Evolutionary conservation across 2,113 vertebrate genomes (phyloP).

Genomic region (Planiliza haematocheilus): DNA sequence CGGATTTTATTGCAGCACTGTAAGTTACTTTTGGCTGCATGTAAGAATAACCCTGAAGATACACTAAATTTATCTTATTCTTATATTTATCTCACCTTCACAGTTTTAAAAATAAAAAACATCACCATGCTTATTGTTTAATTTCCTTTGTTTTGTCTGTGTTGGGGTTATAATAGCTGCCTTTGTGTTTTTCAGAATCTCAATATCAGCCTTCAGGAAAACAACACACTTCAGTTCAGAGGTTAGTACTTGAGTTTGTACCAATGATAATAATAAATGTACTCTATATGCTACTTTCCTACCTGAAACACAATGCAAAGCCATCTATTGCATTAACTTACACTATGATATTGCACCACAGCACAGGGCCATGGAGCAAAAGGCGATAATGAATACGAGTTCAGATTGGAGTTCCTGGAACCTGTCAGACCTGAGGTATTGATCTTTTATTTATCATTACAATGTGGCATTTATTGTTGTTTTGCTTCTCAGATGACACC

Average conservation of each 20-base stretch:
- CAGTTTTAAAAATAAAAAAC: too few species aligned
- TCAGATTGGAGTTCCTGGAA: conserved; percentile 92
- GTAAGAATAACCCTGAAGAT: not conserved
- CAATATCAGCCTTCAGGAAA: conserved; percentile 86
- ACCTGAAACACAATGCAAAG: not conserved
- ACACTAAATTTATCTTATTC: not conserved
- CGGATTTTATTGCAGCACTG: not conserved
- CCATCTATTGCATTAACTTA: not conserved
- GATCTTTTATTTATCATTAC: not conserved
- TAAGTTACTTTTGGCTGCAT: too few species aligned
- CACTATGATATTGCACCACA: conserved; percentile 60
- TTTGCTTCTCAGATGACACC: not conserved
- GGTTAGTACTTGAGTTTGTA: conserved; percentile 79
- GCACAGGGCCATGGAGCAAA: conserved; percentile 96
- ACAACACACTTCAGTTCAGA: conserved; percentile 90
- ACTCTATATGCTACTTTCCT: too few species aligned
- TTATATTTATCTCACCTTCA: too few species aligned
- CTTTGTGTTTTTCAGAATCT: conserved; percentile 84
- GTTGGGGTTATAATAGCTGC: conserved; percentile 21
- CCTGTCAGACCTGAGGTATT: conserved; percentile 86
- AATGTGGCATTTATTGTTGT: not conserved
- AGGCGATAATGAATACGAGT: conserved; percentile 95
- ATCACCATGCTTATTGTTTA: not conserved
- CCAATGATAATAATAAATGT: too few species aligned
- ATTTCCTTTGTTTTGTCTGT: not conserved